Conservation (phyloP, 2,888 invertebrate species). For the Rotaria macrura region DNA sequence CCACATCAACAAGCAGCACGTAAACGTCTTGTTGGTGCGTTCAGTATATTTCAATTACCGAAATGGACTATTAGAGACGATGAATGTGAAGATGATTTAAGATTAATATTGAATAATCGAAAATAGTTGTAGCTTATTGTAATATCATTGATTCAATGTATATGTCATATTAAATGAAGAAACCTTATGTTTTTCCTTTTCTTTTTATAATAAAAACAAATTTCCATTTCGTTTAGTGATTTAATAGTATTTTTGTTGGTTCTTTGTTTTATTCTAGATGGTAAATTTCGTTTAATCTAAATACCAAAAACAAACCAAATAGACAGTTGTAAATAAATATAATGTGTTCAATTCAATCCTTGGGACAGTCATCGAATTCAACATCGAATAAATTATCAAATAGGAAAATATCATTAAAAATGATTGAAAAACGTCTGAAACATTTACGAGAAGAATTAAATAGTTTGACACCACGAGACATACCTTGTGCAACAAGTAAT, state of each 20-base stretch:
- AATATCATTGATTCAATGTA: background rate
- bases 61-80: background rate
- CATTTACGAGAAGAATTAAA: background rate
- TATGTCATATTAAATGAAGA: background rate
- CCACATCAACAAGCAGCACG: background rate
- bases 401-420: background rate
- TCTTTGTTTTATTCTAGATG: background rate
- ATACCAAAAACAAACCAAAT: background rate
- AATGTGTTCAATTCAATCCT: background rate
- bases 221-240: background rate
- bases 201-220: background rate
- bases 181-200: background rate
- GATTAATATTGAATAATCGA: background rate
- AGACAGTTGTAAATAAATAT: background rate
- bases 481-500: background rate
- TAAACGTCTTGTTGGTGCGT: background rate
- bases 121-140: background rate
- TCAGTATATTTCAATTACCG: background rate
- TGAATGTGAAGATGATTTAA: constrained; percentile 3
- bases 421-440: background rate
- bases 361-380: background rate
- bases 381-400: background rate
- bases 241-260: background rate
- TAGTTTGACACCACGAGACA: background rate
- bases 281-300: background rate